phyloP scores from a whole-genome alignment of 2,888 invertebrate species.

The Chrysomela aeneicollis region DNA sequence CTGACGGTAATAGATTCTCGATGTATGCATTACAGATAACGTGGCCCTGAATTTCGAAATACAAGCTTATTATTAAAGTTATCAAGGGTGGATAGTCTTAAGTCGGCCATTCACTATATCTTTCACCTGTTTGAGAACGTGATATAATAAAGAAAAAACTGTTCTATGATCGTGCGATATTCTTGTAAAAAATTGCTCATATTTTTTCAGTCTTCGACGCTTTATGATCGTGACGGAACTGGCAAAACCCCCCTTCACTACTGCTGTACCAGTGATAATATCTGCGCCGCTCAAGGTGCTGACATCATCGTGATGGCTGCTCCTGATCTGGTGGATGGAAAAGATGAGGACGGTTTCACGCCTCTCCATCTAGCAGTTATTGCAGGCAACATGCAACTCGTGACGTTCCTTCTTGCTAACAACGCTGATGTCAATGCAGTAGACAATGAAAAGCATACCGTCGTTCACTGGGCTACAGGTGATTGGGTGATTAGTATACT shows the following conservation, averaged over 20 bases:
- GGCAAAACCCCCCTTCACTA: constrained; percentile 92
- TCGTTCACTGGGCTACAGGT: constrained; percentile 99
- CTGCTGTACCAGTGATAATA: constrained; percentile 69
- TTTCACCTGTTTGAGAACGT: too few species aligned
- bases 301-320: constrained; percentile 81
- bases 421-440: constrained; percentile 90
- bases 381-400: constrained; percentile 86
- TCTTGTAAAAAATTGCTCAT: neutral
- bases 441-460: constrained; percentile 94
- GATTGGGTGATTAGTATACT: constrained; percentile 46
- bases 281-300: constrained; percentile 69
- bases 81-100: too few species aligned
- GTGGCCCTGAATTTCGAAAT: too few species aligned
- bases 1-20: too few species aligned
- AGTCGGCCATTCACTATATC: too few species aligned
- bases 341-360: constrained; percentile 94
- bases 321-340: constrained; percentile 82
- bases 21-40: too few species aligned
- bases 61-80: too few species aligned
- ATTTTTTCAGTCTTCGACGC: constrained; percentile 65
- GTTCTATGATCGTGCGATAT: too few species aligned
- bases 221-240: constrained; percentile 80
- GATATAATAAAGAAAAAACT: too few species aligned
- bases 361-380: constrained; percentile 95
- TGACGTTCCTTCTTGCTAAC: constrained; percentile 85